Evolutionary conservation across 2,113 vertebrate species (phyloP), one percentile per base, ranked within the genome.

Genomic region (Hystrix brachyura): DNA sequence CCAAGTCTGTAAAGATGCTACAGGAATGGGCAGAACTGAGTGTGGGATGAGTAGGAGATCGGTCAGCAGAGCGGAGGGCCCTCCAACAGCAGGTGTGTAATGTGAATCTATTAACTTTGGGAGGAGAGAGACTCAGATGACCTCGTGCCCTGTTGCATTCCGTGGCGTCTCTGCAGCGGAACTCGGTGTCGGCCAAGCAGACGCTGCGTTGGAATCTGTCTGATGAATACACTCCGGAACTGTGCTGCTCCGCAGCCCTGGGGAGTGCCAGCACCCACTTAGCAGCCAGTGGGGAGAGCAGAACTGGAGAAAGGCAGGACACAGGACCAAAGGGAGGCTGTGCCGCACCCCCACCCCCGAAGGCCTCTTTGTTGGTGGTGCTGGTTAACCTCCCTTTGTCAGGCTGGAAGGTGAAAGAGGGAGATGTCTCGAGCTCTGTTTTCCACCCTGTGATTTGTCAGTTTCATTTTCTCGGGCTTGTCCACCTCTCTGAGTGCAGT

Each of bases 131-230:
- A 29, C 29, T 21, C 7, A 23, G 14, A 21, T 51, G 46, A 43
- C 72, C 48, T 43, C n/a, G 5, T 23, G 57, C 5, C 5, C 13
- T 7, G 0, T 67, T 72, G 32, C 10, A 2, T 74, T 69, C 21
- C n/a, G 17, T 2, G n/a, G 32, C 7, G 0, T 34, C 21, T 27
- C 55, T 2, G 10, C 11, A 23, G 32, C 14, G 32, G 78, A 51
- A 59, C 27, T n/a, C 17, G 60, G 29, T 6, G 21, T 79, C 55
- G 25, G 55, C 7, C 60, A 59, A 81, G 69, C 10, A 81, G n/a
- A 38, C 14, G 46, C 6, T 48, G 0, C 0, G 0, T 12, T 55
- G 7, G 34, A 25, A 46, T 18, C 27, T 43, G 53, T 7, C 38
- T 34, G 79, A 53, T 80, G 46, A 46, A 25, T 46, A 64, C 15